Percentiles rank a stretch among this genome's conserved stretches.
Conservation (phyloP, 1,140 invertebrate species). For the Drosophila arizonae region DNA sequence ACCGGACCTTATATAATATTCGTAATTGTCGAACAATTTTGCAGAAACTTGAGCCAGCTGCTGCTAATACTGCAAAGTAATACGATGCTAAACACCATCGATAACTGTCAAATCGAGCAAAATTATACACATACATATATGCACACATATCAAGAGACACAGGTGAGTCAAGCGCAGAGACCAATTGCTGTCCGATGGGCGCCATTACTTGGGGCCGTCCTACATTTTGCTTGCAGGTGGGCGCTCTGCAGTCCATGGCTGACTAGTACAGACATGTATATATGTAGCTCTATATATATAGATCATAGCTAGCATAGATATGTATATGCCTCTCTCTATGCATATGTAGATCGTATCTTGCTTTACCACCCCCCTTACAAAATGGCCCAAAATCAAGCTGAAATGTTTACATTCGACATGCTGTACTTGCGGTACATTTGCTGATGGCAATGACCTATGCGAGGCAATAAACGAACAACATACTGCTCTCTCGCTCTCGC, state of each 20-base stretch:
- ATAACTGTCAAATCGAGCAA: background rate
- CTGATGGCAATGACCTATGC: slow-evolving; percentile 42
- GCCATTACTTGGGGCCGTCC: slow-evolving; percentile 17
- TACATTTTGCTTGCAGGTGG: slow-evolving; percentile 16
- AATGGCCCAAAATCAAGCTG: background rate
- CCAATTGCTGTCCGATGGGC: slow-evolving; percentile 5
- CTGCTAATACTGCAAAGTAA: background rate
- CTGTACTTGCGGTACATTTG: slow-evolving; percentile 6
- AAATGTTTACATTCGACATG: slow-evolving; percentile 22
- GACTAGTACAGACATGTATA: background rate
- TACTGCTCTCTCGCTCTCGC: background rate
- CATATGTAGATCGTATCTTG: slow-evolving; percentile 8
- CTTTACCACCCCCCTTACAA: background rate
- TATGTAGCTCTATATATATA: background rate
- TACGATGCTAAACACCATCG: background rate
- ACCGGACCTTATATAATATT: background rate
- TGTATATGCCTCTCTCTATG: background rate
- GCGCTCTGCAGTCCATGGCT: slow-evolving; percentile 13
- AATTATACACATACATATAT: background rate
- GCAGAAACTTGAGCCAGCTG: background rate
- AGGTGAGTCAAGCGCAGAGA: background rate
- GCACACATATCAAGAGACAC: background rate
- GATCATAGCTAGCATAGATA: background rate
- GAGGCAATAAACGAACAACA: slow-evolving; percentile 11
- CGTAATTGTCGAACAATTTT: slow-evolving; percentile 1